phyloP scores from a whole-genome alignment of 2,113 vertebrate species.

The Anoura caudifer region DNA sequence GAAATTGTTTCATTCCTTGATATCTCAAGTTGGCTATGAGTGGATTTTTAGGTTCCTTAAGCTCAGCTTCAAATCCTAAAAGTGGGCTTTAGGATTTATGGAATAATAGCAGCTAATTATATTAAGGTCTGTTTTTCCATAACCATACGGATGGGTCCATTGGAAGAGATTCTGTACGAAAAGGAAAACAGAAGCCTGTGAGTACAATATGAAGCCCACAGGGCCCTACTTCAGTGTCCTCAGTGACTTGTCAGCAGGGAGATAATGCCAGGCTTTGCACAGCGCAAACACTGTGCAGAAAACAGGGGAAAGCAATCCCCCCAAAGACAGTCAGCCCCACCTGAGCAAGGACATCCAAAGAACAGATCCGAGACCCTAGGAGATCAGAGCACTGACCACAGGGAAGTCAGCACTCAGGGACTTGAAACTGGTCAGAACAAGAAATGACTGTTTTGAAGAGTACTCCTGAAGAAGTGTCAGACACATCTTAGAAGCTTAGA shows the following conservation, averaged over 20 bases:
- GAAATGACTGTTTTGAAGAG: not conserved
- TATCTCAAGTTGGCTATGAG: not conserved
- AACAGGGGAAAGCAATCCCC: not conserved
- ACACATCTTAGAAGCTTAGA: not conserved
- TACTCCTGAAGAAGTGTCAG: not conserved
- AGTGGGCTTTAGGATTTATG: not conserved
- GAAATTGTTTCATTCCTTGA: not conserved
- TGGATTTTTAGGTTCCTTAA: not conserved
- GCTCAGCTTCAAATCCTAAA: not conserved
- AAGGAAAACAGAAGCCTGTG: not conserved
- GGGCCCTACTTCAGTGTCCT: not conserved
- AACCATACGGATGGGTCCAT: not conserved
- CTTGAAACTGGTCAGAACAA: not conserved
- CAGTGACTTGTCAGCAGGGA: not conserved
- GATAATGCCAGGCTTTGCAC: not conserved
- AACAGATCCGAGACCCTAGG: not conserved
- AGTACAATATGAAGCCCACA: too few relatives aligned
- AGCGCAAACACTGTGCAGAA: fast-evolving
- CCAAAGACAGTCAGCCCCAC: not conserved
- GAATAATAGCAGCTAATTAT: not conserved
- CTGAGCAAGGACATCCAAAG: not conserved
- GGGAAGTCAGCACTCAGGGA: not conserved
- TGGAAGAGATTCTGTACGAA: not conserved
- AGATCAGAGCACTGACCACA: not conserved
- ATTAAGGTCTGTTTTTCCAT: not conserved